Evolutionary conservation across 2,797 vertebrate species (phyloP).

Genomic region (Lagocephalus sceleratus): DNA sequence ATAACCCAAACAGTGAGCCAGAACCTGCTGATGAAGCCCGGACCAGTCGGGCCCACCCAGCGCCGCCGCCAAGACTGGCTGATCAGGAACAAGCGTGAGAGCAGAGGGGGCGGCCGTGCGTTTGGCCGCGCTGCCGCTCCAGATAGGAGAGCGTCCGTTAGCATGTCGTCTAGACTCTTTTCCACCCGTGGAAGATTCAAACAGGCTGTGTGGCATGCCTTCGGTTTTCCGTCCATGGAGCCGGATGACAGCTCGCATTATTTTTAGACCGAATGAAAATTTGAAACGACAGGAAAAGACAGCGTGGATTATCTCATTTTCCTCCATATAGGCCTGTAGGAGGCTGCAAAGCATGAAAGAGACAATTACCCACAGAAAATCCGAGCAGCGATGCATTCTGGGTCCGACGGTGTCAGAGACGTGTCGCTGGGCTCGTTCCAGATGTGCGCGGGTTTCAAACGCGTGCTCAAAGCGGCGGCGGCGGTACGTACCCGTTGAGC

Average conservation of each 20-base stretch:
- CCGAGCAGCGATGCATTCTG: conserved; percentile 5
- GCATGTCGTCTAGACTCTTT: conserved; percentile 21
- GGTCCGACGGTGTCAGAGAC: background rate
- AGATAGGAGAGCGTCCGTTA: conserved; percentile 35
- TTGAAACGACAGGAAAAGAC: background rate
- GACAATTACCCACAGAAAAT: conserved; percentile 7
- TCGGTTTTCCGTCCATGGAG: conserved; percentile 18
- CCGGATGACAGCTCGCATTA: conserved; percentile 21
- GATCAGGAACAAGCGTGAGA: conserved; percentile 57
- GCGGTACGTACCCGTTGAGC: conserved; percentile 89
- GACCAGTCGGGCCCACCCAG: conserved; percentile 1
- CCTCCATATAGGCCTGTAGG: conserved; percentile 13
- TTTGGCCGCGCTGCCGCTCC: conserved; percentile 24
- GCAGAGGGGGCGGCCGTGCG: conserved; percentile 21
- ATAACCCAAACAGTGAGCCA: conserved; percentile 16
- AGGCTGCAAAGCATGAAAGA: conserved; percentile 6
- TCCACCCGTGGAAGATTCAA: conserved; percentile 35
- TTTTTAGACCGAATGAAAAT: too few species aligned
- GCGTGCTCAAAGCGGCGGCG: background rate
- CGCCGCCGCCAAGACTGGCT: conserved; percentile 31
- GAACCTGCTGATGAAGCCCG: conserved; percentile 16
- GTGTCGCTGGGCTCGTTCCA: background rate
- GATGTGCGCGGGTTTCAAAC: background rate
- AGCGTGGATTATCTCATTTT: conserved; percentile 16
- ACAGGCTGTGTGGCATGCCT: conserved; percentile 42